phyloP scores from a whole-genome alignment of 2,797 vertebrate species.

The Xenops minutus region DNA sequence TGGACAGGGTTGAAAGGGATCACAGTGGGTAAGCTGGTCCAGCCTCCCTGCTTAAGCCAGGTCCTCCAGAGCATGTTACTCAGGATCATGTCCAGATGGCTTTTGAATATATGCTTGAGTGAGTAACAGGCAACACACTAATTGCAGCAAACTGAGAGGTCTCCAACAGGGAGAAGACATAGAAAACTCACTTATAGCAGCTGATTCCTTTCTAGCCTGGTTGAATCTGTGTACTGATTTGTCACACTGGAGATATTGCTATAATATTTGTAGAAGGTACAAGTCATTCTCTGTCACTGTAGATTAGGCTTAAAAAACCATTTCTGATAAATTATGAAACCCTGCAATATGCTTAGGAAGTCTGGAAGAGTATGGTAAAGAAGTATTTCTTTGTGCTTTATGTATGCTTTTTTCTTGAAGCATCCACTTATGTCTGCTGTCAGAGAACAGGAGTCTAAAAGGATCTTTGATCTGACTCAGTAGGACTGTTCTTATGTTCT shows the following conservation, averaged over 20 bases:
- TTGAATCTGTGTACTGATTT: background rate
- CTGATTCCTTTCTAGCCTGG: background rate
- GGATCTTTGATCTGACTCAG: background rate
- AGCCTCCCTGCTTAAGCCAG: background rate
- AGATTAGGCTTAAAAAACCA: background rate
- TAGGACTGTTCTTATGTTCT: background rate
- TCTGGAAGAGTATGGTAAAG: background rate
- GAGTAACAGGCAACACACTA: background rate
- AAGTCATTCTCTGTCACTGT: background rate
- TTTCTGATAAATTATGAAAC: background rate
- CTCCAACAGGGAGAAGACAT: background rate
- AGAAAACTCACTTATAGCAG: background rate
- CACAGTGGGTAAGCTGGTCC: background rate
- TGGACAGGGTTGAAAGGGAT: background rate
- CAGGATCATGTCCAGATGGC: background rate
- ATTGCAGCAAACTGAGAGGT: background rate
- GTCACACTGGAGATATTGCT: background rate
- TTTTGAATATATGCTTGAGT: background rate
- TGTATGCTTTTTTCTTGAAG: background rate
- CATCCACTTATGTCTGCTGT: background rate
- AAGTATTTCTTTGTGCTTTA: background rate
- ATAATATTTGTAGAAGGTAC: background rate
- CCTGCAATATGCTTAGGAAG: background rate
- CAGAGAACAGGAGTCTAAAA: background rate
- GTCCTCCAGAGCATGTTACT: background rate